Percentiles rank a stretch among this genome's conserved stretches.
Evolutionary conservation across 2,113 vertebrate genomes (phyloP).

Genomic region (Shinisaurus crocodilurus): DNA sequence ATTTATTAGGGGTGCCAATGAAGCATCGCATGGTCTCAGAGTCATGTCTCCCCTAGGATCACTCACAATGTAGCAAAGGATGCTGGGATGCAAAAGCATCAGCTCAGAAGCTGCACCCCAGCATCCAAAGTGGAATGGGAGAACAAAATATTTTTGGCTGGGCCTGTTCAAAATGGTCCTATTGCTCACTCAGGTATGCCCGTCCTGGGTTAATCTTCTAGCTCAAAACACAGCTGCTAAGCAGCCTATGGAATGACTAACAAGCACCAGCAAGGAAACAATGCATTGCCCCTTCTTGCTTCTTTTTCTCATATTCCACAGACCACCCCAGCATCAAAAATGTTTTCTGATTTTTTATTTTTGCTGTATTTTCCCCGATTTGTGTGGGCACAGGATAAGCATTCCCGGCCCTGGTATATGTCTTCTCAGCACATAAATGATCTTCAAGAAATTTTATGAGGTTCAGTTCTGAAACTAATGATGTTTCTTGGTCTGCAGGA

Average conservation of each 20-base stretch:
- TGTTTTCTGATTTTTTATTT: background rate
- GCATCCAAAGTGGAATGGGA: background rate
- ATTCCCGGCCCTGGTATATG: conserved; percentile 14
- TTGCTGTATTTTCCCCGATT: background rate
- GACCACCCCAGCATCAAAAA: background rate
- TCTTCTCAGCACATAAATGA: conserved; percentile 15
- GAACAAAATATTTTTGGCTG: background rate
- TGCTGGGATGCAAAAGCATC: background rate
- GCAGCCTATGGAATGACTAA: background rate
- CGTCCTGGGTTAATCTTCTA: background rate
- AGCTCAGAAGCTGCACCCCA: background rate
- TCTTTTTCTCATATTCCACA: background rate
- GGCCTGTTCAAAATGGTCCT: background rate
- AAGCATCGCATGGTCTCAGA: background rate
- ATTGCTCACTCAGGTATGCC: background rate
- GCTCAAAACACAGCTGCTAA: background rate
- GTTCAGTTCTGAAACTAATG: conserved; percentile 29
- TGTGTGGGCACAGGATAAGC: background rate
- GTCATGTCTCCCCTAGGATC: background rate
- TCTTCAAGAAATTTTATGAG: conserved; percentile 22
- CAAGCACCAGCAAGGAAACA: background rate
- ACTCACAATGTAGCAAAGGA: background rate
- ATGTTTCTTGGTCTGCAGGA: conserved; percentile 7
- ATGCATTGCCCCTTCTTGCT: too few species aligned
- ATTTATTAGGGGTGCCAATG: background rate